Evolutionary conservation across 2,797 vertebrate genomes (phyloP).

Genomic region (Craterocephalus amniculus): DNA sequence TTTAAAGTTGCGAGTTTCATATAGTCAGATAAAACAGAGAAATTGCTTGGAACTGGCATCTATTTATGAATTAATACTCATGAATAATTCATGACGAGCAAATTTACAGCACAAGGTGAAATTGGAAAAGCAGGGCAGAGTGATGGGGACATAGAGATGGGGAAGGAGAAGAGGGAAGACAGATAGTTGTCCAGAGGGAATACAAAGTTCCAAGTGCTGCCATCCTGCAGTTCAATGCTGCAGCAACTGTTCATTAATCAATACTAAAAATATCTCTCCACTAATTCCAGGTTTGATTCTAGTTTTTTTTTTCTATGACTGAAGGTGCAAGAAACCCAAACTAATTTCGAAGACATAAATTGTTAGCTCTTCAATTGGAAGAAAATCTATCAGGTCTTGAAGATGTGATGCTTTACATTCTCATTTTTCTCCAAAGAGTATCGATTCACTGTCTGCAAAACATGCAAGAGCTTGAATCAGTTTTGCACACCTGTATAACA

Average conservation of each 20-base stretch:
- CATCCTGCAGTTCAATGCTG: constrained; percentile 40
- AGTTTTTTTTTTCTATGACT: constrained; percentile 19
- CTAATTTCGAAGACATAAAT: constrained; percentile 26
- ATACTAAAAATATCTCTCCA: constrained; percentile 50
- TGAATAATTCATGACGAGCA: constrained; percentile 54
- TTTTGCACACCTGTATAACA: constrained; percentile 15
- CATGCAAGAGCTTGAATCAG: constrained; percentile 57
- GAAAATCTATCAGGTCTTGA: constrained; percentile 30
- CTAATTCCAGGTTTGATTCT: constrained; percentile 51
- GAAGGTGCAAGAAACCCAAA: constrained; percentile 19
- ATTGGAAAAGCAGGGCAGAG: constrained; percentile 10
- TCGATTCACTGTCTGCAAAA: constrained; percentile 62
- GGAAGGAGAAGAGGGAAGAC: constrained; percentile 26
- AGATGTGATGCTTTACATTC: constrained; percentile 53
- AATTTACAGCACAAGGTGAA: constrained; percentile 35
- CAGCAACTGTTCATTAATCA: constrained; percentile 58
- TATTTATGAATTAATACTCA: constrained; percentile 46
- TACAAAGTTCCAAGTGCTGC: constrained; percentile 46
- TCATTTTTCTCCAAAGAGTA: constrained; percentile 62
- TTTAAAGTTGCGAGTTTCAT: constrained; percentile 25
- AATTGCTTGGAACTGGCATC: constrained; percentile 31
- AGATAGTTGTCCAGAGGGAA: constrained; percentile 42
- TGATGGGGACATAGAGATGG: constrained; percentile 14
- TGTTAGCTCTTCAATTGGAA: constrained; percentile 30
- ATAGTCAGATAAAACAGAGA: constrained; percentile 32